phyloP scores from a whole-genome alignment of 2,888 invertebrate species.

The Drosophila demipolita region DNA sequence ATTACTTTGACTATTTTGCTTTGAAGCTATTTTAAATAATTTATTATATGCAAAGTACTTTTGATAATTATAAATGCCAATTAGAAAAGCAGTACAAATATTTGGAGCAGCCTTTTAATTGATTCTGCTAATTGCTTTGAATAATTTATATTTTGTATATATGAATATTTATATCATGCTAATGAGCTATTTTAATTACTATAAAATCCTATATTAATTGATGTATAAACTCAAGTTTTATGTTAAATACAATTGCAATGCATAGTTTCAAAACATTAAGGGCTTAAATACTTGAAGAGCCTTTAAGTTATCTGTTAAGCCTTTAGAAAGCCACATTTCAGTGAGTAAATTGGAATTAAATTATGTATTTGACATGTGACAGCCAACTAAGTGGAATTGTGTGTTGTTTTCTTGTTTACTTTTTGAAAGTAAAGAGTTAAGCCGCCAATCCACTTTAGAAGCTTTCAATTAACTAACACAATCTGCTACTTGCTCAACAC shows the following conservation, averaged over 20 bases:
- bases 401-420: background rate
- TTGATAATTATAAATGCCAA: background rate
- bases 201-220: background rate
- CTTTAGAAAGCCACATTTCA: background rate
- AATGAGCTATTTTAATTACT: background rate
- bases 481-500: background rate
- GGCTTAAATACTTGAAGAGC: background rate
- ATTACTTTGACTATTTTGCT: background rate
- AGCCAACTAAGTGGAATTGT: conserved; percentile 6
- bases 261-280: background rate
- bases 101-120: background rate
- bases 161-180: background rate
- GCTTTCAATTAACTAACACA: background rate
- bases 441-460: conserved; percentile 4
- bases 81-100: background rate
- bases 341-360: conserved; percentile 5
- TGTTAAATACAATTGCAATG: background rate
- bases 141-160: background rate
- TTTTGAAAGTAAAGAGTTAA: background rate
- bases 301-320: background rate
- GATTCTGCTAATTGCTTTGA: background rate
- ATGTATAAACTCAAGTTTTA: background rate
- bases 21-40: background rate
- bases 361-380: conserved; percentile 8
- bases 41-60: background rate